A percentile compares a stretch with the other conserved stretches of the same genome.
Conservation (phyloP, 2,113 vertebrate species). For the Herpetotheres cachinnans region DNA sequence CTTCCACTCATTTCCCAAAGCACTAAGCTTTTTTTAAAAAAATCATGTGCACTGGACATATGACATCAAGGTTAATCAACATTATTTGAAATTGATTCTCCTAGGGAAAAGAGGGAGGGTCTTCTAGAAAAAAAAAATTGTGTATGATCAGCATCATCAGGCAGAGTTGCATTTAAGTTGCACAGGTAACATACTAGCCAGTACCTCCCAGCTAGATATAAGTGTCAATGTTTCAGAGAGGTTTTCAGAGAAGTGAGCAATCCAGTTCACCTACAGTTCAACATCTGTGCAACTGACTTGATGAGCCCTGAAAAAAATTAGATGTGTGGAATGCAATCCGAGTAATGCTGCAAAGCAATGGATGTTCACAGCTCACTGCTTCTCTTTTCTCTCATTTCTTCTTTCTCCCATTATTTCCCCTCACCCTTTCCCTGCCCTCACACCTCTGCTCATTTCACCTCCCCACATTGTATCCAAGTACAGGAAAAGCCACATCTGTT, state of each 20-base stretch:
- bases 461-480: neutral
- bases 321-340: accelerated
- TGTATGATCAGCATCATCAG: neutral
- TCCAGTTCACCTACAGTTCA: neutral
- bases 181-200: neutral
- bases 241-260: neutral
- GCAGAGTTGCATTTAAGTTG: neutral
- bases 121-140: neutral
- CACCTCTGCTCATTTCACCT: neutral
- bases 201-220: no score
- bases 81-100: neutral
- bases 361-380: neutral
- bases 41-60: neutral
- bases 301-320: neutral
- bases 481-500: neutral
- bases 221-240: neutral
- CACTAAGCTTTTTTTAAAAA: neutral
- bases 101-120: neutral
- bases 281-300: neutral
- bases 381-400: neutral
- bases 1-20: neutral
- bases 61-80: neutral
- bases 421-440: neutral
- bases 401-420: neutral
- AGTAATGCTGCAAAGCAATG: neutral